These are phyloP conservation scores for Gonatopus flavifemur DNA, from an alignment of 1,140 invertebrate species.

Conservation along the genomic window DNA sequence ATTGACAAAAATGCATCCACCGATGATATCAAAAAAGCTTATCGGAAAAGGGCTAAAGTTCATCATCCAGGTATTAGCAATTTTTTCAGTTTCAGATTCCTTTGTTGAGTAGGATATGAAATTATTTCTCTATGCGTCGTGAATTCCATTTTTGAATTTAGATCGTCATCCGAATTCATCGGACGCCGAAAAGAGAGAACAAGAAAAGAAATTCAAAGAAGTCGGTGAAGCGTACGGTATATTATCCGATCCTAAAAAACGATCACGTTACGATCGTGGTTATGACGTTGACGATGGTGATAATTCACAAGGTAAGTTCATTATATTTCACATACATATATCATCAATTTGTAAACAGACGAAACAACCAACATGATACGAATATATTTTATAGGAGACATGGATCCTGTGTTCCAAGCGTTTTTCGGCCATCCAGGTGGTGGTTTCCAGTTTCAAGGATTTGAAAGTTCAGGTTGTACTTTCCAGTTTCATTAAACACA, in stretches of 20 bases:
- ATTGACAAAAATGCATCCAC: constrained; percentile 81
- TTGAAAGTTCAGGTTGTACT: no score
- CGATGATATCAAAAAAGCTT: constrained; percentile 96
- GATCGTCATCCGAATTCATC: constrained; percentile 88
- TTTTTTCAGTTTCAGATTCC: not conserved
- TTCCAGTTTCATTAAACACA: no score
- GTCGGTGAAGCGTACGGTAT: constrained; percentile 96
- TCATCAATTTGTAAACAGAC: no score
- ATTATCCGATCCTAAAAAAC: constrained; percentile 90
- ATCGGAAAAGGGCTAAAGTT: constrained; percentile 85
- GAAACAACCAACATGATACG: no score
- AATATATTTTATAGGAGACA: no score
- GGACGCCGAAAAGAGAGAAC: constrained; percentile 80
- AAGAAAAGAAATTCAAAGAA: constrained; percentile 96
- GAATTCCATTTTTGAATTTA: constrained; percentile 31
- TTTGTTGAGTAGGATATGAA: not conserved
- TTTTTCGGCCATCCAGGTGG: no score
- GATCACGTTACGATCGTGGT: constrained; percentile 88
- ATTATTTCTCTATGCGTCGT: no score
- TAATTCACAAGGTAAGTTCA: no score
- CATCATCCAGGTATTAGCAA: constrained; percentile 73
- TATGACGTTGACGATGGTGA: constrained; percentile 81
- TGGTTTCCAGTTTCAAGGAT: no score
- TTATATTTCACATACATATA: no score
- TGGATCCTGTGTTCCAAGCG: no score